Evolutionary conservation across 2,797 vertebrate species (phyloP).

Genomic region (Thripadectes ignobilis): DNA sequence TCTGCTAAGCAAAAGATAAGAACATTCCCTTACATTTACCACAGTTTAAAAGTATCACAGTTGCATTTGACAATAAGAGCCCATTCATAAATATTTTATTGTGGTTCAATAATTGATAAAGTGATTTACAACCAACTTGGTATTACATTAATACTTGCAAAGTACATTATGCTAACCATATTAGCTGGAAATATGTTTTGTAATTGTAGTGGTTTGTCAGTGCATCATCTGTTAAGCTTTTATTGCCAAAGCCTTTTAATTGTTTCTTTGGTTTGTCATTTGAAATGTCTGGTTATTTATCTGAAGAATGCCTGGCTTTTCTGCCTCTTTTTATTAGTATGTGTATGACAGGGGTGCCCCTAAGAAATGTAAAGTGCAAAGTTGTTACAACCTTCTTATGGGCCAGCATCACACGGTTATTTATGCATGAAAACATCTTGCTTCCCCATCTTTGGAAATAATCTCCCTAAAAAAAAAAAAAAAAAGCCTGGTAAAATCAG

Average conservation of each 20-base stretch:
- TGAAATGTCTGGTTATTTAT: background rate
- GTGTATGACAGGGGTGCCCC: background rate
- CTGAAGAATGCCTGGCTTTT: background rate
- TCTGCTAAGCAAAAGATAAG: slow-evolving; percentile 19
- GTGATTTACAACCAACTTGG: slow-evolving; percentile 46
- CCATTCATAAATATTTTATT: slow-evolving; percentile 57
- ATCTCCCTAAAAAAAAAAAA: background rate
- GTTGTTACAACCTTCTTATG: background rate
- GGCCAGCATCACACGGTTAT: background rate
- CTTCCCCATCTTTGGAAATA: background rate
- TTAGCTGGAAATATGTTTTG: slow-evolving; percentile 44
- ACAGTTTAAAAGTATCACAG: background rate
- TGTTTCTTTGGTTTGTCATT: slow-evolving; percentile 38
- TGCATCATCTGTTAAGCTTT: slow-evolving; percentile 24
- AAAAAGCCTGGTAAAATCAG: background rate
- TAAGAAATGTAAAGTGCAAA: background rate
- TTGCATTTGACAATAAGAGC: slow-evolving; percentile 19
- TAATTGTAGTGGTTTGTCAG: slow-evolving; percentile 11
- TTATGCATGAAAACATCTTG: background rate
- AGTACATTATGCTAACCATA: slow-evolving; percentile 20
- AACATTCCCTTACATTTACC: background rate
- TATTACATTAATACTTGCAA: slow-evolving; percentile 1
- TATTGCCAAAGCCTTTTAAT: slow-evolving; percentile 36
- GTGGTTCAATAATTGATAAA: slow-evolving; percentile 57
- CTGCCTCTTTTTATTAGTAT: background rate